These are phyloP conservation scores for Marmota flaviventris DNA, from an alignment of 2,113 vertebrate genomes.

Conservation along the genomic window DNA sequence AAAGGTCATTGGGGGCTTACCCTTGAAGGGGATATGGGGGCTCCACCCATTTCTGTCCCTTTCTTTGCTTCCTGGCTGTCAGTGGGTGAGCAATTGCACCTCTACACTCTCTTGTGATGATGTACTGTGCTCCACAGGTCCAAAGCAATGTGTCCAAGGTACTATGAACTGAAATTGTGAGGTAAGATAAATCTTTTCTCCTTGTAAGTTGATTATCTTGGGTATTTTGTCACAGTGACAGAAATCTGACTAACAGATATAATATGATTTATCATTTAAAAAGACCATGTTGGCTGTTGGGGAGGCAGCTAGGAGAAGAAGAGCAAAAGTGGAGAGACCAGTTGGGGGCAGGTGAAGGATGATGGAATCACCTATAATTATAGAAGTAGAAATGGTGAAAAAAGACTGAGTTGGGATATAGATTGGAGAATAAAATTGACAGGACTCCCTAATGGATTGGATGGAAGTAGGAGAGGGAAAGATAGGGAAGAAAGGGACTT, in stretches of 20 bases:
- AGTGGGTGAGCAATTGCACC: background rate
- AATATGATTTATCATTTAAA: background rate
- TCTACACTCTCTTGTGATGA: background rate
- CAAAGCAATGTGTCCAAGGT: background rate
- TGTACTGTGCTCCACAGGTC: background rate
- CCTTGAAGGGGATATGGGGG: background rate
- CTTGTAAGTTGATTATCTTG: background rate
- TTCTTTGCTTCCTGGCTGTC: background rate
- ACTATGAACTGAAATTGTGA: background rate
- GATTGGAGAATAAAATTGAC: background rate
- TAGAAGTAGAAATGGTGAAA: conserved; percentile 5
- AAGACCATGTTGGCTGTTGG: background rate
- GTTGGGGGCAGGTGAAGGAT: background rate
- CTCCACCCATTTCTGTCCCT: background rate
- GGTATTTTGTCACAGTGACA: background rate
- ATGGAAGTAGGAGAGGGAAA: background rate
- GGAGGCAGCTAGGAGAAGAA: background rate
- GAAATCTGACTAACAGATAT: background rate
- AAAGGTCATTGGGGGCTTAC: background rate
- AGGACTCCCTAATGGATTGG: background rate
- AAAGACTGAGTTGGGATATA: background rate
- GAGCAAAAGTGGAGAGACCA: background rate
- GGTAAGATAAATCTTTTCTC: background rate
- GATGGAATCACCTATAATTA: background rate
- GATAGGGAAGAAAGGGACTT: background rate